Evolutionary conservation across 2,888 invertebrate species (phyloP), one percentile per base, ranked within the genome.

Genomic region (Polietes domitor): DNA sequence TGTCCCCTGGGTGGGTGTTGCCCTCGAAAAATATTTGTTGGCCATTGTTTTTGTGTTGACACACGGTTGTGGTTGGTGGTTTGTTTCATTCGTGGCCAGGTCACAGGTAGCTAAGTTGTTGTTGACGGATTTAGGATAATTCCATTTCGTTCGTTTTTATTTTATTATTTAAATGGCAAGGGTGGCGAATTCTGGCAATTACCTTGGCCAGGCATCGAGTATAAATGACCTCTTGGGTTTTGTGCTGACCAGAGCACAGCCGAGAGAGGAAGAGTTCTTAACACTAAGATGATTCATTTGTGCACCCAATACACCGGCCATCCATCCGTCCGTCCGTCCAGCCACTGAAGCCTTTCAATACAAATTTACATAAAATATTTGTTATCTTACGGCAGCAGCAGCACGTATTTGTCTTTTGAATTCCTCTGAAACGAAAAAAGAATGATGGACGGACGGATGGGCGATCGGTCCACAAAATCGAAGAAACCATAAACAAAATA

Each of bases 321-420:
- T 32, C n/a, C n/a, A n/a, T n/a, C 32, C 9, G 9, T 32, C 32
- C 32, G 32, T 32, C 32, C 32, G 9, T 32, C 4, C 9, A 32
- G 9, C 32, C 32, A 47, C 2, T 15, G 15, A 24, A 9, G 26
- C 58, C 77, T 75, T 78, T 78, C 73, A 68, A 55, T 17, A 50
- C 50, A 75, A 78, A 81, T 78, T 84, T 81, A 76, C 78, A 81
- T 82, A 77, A 82, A 82, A 77, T 78, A 82, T 82, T 77, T 82
- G 9, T 84, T 84, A 84, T 84, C 78, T 65, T 53, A 61, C 41
- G 50, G 73, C 32, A 47, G 75, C 37, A 76, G 43, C 65, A 43
- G 41, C 53, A 68, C 43, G 12, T 55, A 41, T 85, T 82, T 82
- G 80, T 80, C 77, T 82, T 82, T 80, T 65, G 58, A 76, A 78